Evolutionary conservation across 2,888 invertebrate species (phyloP).

Genomic region (Plebejus anna): DNA sequence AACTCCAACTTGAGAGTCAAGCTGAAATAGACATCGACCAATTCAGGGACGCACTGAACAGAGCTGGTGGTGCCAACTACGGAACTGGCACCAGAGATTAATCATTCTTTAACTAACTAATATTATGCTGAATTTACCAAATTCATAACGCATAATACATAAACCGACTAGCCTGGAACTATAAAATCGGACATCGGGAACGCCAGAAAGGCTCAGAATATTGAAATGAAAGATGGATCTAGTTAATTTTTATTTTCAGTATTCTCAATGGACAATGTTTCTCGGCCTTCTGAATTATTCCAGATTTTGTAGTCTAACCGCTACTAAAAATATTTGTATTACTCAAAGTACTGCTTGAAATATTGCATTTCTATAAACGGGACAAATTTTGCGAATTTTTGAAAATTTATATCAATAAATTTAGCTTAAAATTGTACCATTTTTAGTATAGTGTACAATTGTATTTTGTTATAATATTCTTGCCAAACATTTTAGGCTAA

Average conservation of each 20-base stretch:
- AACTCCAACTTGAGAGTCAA: slow-evolving; percentile 84
- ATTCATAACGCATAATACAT: not conserved
- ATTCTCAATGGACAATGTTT: not conserved
- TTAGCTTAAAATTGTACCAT: not conserved
- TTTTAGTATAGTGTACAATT: not conserved
- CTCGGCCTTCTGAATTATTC: not conserved
- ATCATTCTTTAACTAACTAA: slow-evolving; percentile 51
- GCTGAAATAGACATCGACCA: slow-evolving; percentile 85
- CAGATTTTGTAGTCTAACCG: not conserved
- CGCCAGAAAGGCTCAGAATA: not conserved
- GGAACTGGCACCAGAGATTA: slow-evolving; percentile 86
- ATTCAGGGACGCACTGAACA: slow-evolving; percentile 84
- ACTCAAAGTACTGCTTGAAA: slow-evolving; percentile 16
- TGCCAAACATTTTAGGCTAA: slow-evolving; percentile 17
- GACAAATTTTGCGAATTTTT: slow-evolving; percentile 4
- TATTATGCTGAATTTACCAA: slow-evolving; percentile 17
- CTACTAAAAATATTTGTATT: slow-evolving; percentile 17
- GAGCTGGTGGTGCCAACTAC: slow-evolving; percentile 90
- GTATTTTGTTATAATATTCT: slow-evolving; percentile 24
- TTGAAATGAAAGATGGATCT: not conserved
- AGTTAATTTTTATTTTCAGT: too few relatives aligned
- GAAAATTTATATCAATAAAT: not conserved
- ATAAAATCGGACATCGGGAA: not conserved
- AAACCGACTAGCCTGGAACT: not conserved
- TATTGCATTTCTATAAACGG: not conserved